Conservation (phyloP, 2,797 vertebrate species). For the Dicrostonyx torquatus region DNA sequence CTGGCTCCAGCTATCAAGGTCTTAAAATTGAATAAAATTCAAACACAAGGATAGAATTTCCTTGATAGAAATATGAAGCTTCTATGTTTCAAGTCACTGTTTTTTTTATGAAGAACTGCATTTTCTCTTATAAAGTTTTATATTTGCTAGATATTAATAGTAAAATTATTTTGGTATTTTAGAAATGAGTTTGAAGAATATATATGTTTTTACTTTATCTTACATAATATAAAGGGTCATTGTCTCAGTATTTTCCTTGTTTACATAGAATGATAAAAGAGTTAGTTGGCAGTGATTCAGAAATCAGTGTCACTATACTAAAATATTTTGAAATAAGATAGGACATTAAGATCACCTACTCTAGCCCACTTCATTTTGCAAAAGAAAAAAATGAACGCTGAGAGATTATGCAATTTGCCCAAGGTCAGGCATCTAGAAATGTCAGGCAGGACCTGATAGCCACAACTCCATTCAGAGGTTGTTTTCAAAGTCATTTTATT, state of each 20-base stretch:
- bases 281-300: slow-evolving; percentile 48
- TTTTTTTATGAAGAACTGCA: not conserved
- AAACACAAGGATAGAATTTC: slow-evolving; percentile 56
- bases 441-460: not conserved
- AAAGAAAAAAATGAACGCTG: slow-evolving; percentile 13
- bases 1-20: slow-evolving; percentile 71
- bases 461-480: not conserved
- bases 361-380: slow-evolving; percentile 57
- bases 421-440: slow-evolving; percentile 30
- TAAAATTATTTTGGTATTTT: not conserved
- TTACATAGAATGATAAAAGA: slow-evolving; percentile 60
- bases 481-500: slow-evolving; percentile 43
- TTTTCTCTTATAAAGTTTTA: not conserved
- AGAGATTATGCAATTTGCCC: slow-evolving; percentile 19
- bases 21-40: slow-evolving; percentile 78
- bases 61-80: slow-evolving; percentile 70
- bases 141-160: slow-evolving; percentile 53
- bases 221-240: slow-evolving; percentile 28
- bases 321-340: slow-evolving; percentile 50
- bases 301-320: slow-evolving; percentile 56
- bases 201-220: slow-evolving; percentile 67
- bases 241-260: slow-evolving; percentile 64
- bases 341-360: not conserved
- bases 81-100: slow-evolving; percentile 22
- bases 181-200: not conserved